Percentiles rank a stretch among this genome's conserved stretches.
Evolutionary conservation across 1,140 invertebrate genomes (phyloP).

Genomic region (Drosophila ogumai): DNA sequence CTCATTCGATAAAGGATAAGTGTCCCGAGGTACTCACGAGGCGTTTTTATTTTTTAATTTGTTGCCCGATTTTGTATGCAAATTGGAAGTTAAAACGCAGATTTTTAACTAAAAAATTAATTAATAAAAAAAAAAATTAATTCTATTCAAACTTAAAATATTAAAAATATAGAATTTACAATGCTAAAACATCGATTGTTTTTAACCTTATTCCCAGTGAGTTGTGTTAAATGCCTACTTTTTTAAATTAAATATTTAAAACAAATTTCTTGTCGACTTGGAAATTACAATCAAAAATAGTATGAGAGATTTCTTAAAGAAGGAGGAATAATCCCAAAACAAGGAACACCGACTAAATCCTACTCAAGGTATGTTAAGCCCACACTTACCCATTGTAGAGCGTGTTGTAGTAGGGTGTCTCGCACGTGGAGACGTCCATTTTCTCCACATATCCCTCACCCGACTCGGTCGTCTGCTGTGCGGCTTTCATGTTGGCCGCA

Average conservation of each 20-base stretch:
- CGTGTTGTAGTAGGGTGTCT: slow-evolving; percentile 87
- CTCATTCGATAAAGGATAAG: no score
- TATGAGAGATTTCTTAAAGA: neutral
- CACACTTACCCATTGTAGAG: slow-evolving; percentile 85
- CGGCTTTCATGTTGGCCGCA: slow-evolving; percentile 85
- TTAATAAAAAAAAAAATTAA: no score
- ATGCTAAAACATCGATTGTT: no score
- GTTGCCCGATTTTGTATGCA: no score
- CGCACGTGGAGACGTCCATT: slow-evolving; percentile 89
- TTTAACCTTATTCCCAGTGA: no score
- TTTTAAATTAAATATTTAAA: neutral
- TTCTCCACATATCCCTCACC: slow-evolving; percentile 87
- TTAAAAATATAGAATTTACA: no score
- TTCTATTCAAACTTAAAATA: no score
- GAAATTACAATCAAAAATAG: neutral
- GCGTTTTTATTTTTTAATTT: no score
- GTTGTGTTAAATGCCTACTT: neutral
- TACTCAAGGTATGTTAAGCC: neutral
- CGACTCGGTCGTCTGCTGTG: slow-evolving; percentile 83
- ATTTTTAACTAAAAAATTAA: no score
- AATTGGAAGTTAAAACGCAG: no score
- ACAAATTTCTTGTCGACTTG: neutral
- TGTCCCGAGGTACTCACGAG: no score
- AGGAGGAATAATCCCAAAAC: neutral
- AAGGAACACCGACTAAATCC: no score